Evolutionary conservation across 1,140 invertebrate species (phyloP), one percentile per base, ranked within the genome.

Genomic region (Microplitis demolitor): DNA sequence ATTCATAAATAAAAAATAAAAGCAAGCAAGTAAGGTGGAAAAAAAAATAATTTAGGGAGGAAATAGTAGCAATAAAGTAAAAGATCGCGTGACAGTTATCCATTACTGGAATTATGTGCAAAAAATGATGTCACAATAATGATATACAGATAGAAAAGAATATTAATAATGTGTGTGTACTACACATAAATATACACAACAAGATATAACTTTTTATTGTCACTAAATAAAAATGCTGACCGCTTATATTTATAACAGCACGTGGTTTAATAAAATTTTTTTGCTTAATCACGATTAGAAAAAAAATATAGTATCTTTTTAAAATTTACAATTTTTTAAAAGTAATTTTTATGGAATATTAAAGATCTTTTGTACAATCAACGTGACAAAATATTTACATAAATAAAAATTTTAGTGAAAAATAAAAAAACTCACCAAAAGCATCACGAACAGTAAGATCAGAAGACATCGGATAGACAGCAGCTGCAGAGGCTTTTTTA

Each of bases 371-470:
- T 2, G 24, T 24, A 24, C 24, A 24, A 24, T 24, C 2, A 24
- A 24, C 24, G 24, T 24, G 24, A 24, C 24, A 1, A 54, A 16
- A 13, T 54, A 54, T 54, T 0, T 35, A 39, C 4, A 13, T 51
- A 39, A 66, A 39, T 35, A 56, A 35, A 51, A 66, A 3, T 64
- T 45, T 24, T 24, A 24, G 24, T 24, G 2, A 24, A 24, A 24
- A 45, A 13, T 56, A 33, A 67, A 67, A 67, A 53, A 51, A 53
- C 76, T 81, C 58, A 86, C 85, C 85, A 34, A 86, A 86, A 4
- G 83, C 82, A 56, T 86, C 83, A 16, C 80, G 74, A 3, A 77
- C 80, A 6, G 78, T 74, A 6, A 82, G 8, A 33, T 71, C 79
- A 9, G 76, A 62, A 4, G 76, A 78, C 2, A 73, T 66, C 0